phyloP scores from a whole-genome alignment of 2,113 vertebrate species.

The Festucalex cinctus region DNA sequence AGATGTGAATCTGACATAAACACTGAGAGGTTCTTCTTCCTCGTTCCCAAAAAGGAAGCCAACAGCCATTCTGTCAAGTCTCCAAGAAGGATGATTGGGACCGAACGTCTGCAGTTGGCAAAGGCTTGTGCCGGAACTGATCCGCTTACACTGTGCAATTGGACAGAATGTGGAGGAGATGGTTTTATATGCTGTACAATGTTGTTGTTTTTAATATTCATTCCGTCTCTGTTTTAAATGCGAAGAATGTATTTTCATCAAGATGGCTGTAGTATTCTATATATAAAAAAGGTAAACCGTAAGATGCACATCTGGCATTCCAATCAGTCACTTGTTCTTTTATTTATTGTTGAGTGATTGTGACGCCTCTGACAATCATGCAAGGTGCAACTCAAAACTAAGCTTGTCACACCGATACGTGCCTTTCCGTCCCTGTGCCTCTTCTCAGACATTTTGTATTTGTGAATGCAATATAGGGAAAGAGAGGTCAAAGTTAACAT shows the following conservation, averaged over 20 bases:
- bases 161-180: slow-evolving; percentile 31
- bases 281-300: slow-evolving; percentile 13
- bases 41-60: slow-evolving; percentile 32
- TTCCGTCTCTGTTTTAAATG: slow-evolving; percentile 19
- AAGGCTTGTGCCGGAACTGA: slow-evolving; percentile 35
- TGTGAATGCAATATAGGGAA: slow-evolving; percentile 2
- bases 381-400: slow-evolving; percentile 12
- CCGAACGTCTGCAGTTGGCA: slow-evolving; percentile 19
- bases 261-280: slow-evolving; percentile 23
- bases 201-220: slow-evolving; percentile 17
- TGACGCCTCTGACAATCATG: slow-evolving; percentile 60
- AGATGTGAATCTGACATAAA: slow-evolving; percentile 79
- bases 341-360: slow-evolving; percentile 62
- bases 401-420: slow-evolving; percentile 28
- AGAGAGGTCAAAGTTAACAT: background rate
- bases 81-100: slow-evolving; percentile 24
- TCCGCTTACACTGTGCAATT: slow-evolving; percentile 40
- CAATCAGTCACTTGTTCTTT: slow-evolving; percentile 39
- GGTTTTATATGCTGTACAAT: slow-evolving; percentile 22
- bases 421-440: slow-evolving; percentile 36
- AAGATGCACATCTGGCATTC: slow-evolving; percentile 25
- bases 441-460: slow-evolving; percentile 12
- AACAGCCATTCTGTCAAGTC: slow-evolving; percentile 31
- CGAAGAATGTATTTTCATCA: slow-evolving; percentile 55
- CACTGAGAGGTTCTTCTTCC: slow-evolving; percentile 18